phyloP scores from a whole-genome alignment of 2,113 vertebrate species.

The Sceloporus tristichus region DNA sequence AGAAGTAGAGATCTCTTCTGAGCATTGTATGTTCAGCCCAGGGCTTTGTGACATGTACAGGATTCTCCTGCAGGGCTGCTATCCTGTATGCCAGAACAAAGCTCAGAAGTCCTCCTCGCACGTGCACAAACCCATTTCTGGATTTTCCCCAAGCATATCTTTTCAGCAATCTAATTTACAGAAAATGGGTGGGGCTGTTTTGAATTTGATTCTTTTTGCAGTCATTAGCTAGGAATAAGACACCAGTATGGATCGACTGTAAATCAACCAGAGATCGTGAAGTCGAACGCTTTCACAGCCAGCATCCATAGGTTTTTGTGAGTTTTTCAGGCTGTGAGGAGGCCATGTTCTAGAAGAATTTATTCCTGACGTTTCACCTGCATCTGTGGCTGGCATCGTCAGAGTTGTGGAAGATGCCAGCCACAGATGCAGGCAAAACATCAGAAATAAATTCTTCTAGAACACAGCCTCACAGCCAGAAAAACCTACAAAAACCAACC shows the following conservation, averaged over 20 bases:
- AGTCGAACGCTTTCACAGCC: too few species aligned
- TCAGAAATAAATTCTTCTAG: too few species aligned
- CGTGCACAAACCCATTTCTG: not conserved
- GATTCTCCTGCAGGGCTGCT: not conserved
- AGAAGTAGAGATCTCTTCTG: not conserved
- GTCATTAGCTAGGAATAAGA: not conserved
- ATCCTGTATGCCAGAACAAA: not conserved
- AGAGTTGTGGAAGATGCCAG: too few species aligned
- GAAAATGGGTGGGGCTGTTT: not conserved
- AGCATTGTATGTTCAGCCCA: not conserved
- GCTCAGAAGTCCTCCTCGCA: not conserved
- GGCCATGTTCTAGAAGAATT: too few species aligned
- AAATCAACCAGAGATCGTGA: too few species aligned
- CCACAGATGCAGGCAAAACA: too few species aligned
- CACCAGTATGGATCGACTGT: not conserved
- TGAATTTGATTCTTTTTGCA: not conserved
- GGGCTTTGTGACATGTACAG: not conserved
- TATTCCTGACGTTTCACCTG: too few species aligned
- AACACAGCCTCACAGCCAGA: too few species aligned
- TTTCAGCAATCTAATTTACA: not conserved
- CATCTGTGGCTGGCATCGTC: too few species aligned
- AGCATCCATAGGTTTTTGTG: too few species aligned
- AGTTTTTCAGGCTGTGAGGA: too few species aligned
- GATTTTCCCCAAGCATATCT: not conserved
- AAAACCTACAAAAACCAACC: not conserved